Base-by-base conservation (phyloP, 53 echinoderm and acorn worm species). In the Luidia sarsii region DNA sequence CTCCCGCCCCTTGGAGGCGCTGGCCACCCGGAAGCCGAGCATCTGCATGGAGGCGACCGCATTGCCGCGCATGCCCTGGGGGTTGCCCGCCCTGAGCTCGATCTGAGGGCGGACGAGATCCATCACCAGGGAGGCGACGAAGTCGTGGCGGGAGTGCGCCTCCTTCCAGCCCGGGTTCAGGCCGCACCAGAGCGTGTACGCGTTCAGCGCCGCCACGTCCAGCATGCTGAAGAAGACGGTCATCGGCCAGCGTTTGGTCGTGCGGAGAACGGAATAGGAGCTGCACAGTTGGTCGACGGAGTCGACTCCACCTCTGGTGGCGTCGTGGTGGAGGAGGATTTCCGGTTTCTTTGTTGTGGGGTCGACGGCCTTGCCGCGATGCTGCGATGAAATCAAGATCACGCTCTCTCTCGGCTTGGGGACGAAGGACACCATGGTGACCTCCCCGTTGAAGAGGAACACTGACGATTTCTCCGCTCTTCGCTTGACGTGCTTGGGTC, bases 201-300 rank as follows among this genome's bases (percentile, higher is more conserved):
- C 10, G 20, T 67, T 68, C 11, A 68, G 6, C 24, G 53, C 68
- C 28, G 56, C 82, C 15, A 68, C 2, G 37, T 82, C 52, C 2
- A 82, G 0, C 20, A 82, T 10, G 37, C 33, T 68, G 56, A 5
- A 82, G 38, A 82, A 67, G 1, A 82, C 67, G 4, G 52, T 52
- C 67, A 82, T 3, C 0, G 82, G 68, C 82, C 82, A 82, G 39
- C 82, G 16, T 11, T 82, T 68, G 24, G 82, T 52, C 18, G 2
- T 66, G 33, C 65, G 50, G 7, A 31, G 31, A 3, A 14, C 10
- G 22, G 7, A 11, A 34, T 82, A 68, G 14, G 33, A 6, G 25
- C 29, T 41, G 25, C 37, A 38, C 68, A 67, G 53, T 2, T 50
- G 66, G 15, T 66, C 67, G 0, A 82, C 38, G 0, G 39, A 52